Percentiles rank a stretch among this genome's conserved stretches.
These are phyloP conservation scores for Myrmecobius fasciatus DNA, from an alignment of 2,113 vertebrate genomes.

Conservation along the genomic window DNA sequence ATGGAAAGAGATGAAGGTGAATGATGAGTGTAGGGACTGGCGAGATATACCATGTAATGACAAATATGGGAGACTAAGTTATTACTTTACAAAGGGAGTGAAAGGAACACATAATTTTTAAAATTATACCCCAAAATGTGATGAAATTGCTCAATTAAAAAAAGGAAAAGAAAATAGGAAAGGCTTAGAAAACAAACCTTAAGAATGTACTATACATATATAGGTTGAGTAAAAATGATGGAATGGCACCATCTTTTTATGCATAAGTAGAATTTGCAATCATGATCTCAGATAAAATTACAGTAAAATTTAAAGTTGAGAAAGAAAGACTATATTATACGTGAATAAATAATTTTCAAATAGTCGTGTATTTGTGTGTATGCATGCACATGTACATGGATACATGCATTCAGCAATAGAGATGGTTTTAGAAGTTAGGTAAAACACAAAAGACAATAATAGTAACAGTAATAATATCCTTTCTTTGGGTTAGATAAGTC, in stretches of 20 bases:
- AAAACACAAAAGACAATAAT: neutral
- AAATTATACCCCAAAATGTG: neutral
- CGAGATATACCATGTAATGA: neutral
- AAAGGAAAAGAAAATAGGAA: neutral
- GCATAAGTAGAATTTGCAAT: neutral
- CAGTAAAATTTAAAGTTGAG: neutral
- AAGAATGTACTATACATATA: neutral
- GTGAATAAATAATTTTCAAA: neutral
- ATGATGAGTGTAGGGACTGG: neutral
- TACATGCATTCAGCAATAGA: neutral
- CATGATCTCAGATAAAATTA: neutral
- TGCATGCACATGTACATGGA: neutral
- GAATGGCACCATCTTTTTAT: neutral
- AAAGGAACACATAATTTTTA: neutral
- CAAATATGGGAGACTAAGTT: neutral
- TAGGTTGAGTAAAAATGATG: neutral
- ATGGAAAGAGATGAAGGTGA: neutral
- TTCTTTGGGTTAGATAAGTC: neutral
- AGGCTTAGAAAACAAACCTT: neutral
- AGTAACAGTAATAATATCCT: neutral
- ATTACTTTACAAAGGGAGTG: neutral
- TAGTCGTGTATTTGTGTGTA: neutral
- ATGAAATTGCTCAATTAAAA: neutral
- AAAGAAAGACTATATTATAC: neutral
- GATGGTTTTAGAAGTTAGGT: neutral